These are phyloP conservation scores for Synanthedon vespiformis DNA, from an alignment of 2,888 invertebrate species.

Conservation along the genomic window DNA sequence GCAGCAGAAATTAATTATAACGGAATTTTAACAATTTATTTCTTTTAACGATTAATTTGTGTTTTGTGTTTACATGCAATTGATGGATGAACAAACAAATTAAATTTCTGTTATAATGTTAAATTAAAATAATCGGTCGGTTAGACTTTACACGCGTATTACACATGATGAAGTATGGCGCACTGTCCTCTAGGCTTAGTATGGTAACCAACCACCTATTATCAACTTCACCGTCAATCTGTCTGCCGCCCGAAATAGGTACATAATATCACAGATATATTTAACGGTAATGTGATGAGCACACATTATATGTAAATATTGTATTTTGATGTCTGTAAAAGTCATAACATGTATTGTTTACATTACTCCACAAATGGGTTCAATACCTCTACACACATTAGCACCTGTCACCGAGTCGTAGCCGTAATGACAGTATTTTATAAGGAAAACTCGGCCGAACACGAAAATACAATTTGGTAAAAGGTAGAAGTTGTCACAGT, in stretches of 20 bases:
- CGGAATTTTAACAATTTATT: too few relatives aligned
- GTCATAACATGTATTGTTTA: slow-evolving; percentile 44
- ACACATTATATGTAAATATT: not conserved
- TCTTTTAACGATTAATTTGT: too few relatives aligned
- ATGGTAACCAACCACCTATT: too few relatives aligned
- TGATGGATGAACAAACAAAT: too few relatives aligned
- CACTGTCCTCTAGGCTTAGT: too few relatives aligned
- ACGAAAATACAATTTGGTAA: slow-evolving; percentile 69
- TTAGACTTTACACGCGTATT: too few relatives aligned
- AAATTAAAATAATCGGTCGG: too few relatives aligned
- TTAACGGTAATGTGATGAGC: not conserved
- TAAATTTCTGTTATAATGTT: too few relatives aligned
- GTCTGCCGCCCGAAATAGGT: not conserved
- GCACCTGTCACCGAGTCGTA: slow-evolving; percentile 58
- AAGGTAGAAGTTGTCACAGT: slow-evolving; percentile 64
- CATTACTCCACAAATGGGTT: slow-evolving; percentile 45
- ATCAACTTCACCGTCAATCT: too few relatives aligned
- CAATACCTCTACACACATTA: slow-evolving; percentile 56
- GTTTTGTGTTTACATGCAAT: too few relatives aligned
- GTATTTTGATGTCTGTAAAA: slow-evolving; percentile 19
- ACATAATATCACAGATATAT: not conserved
- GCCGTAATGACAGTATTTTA: slow-evolving; percentile 69
- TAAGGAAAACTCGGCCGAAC: slow-evolving; percentile 66
- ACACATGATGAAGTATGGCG: too few relatives aligned
- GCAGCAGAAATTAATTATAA: slow-evolving; percentile 1